Evolutionary conservation across 2,797 vertebrate species (phyloP).

Genomic region (Craterocephalus amniculus): DNA sequence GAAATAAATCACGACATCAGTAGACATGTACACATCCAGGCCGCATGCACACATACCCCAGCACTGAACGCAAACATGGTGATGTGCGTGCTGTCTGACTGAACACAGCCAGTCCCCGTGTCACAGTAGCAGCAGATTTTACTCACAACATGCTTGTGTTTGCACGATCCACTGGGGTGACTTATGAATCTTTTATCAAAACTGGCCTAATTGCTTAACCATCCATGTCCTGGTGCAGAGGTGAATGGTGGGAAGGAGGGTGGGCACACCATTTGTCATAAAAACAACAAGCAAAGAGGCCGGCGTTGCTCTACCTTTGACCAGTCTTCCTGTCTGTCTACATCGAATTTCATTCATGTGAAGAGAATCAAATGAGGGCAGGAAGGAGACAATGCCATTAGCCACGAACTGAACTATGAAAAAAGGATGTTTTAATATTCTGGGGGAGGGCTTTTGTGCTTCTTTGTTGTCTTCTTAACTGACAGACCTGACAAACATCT

Average conservation of each 20-base stretch:
- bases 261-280: constrained; percentile 53
- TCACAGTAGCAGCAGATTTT: constrained; percentile 48
- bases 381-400: not conserved
- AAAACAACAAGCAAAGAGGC: constrained; percentile 70
- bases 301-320: constrained; percentile 33
- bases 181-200: constrained; percentile 85
- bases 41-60: not conserved
- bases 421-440: constrained; percentile 1
- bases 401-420: constrained; percentile 5
- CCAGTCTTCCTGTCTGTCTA: constrained; percentile 11
- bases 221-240: constrained; percentile 71
- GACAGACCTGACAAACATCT: constrained; percentile 16
- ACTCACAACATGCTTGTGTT: constrained; percentile 61
- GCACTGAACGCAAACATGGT: constrained; percentile 8
- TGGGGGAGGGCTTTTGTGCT: not conserved
- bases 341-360: constrained; percentile 16
- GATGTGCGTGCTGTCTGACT: constrained; percentile 35
- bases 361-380: not conserved
- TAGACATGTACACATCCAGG: not conserved
- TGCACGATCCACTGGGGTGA: constrained; percentile 61
- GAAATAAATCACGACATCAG: constrained; percentile 29
- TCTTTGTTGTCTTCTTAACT: not conserved
- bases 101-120: constrained; percentile 9
- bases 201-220: constrained; percentile 87
- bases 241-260: constrained; percentile 42